Evolutionary conservation across 2,113 vertebrate species (phyloP).

Genomic region (Albula goreensis): DNA sequence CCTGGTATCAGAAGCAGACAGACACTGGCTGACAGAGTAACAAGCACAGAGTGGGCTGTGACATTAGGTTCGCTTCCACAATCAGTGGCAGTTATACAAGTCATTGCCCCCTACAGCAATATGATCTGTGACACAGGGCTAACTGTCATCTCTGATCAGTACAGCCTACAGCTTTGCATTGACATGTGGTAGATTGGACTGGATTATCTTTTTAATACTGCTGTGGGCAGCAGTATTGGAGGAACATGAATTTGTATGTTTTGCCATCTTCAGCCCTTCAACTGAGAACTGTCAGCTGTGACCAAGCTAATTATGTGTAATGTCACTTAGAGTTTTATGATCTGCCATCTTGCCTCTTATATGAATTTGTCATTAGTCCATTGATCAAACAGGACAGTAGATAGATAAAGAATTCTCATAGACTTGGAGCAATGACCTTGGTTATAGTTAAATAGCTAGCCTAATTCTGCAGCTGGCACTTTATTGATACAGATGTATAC

Average conservation of each 20-base stretch:
- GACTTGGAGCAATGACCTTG: background rate
- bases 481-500: background rate
- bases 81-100: background rate
- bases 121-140: background rate
- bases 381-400: background rate
- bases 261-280: background rate
- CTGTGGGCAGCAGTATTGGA: background rate
- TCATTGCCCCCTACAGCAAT: background rate
- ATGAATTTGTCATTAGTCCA: background rate
- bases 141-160: background rate
- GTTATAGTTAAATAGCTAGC: background rate
- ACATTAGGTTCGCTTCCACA: background rate
- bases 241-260: background rate
- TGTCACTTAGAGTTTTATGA: background rate
- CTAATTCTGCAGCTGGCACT: background rate
- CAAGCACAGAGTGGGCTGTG: background rate
- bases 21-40: background rate
- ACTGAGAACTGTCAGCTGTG: background rate
- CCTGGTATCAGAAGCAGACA: conserved; percentile 12
- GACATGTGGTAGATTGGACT: background rate
- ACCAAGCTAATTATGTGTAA: background rate
- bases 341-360: background rate
- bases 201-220: background rate
- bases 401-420: background rate
- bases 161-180: background rate